Base-by-base conservation (phyloP, 2,888 invertebrate genomes). In the Aphidius colemani region DNA sequence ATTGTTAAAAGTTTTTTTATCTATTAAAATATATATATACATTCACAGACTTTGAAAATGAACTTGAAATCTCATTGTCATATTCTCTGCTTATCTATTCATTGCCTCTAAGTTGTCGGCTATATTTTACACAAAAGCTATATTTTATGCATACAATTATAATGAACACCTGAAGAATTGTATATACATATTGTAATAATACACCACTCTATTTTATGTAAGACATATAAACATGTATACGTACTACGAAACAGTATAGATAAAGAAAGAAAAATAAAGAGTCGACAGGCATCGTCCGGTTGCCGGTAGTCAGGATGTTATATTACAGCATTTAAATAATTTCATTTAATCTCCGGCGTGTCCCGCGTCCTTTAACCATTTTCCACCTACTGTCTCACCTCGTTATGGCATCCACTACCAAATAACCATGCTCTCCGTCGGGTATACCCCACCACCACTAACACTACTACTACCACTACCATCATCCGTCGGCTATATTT, bases 301-400 rank as follows among this genome's bases (percentile, higher is more conserved):
- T 13, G 30, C 30, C 30, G 50, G 46, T 49, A 40, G 67, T 62
- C 71, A 65, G 72, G 71, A 76, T 71, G 75, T 75, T 76, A 75
- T 78, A 78, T 78, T 76, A 78, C 74, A 69, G 72, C 74, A 78
- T 78, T 78, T 78, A 77, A 78, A 78, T 78, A 78, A 78, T 78
- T 78, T 77, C 76, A 75, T 78, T 78, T 78, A 76, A 75, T 75
- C 75, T 61, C 53, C 62, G 46, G 43, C 48, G 40, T 60, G 55
- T 51, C 61, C 53, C 50, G n/a, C 7, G 50, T 51, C 63, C 44
- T 46, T 63, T 65, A 65, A 65, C 61, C 51, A 57, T 65, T 65
- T 48, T 44, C 51, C 40, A 30, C 53, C 13, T 45, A 51, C 40
- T n/a, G 48, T 59, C 49, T 53, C 48, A 13, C 57, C 62, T 64